Percentiles rank a stretch among this genome's conserved stretches.
Evolutionary conservation across 2,888 invertebrate genomes (phyloP).

Genomic region (Drosophila phalerata): DNA sequence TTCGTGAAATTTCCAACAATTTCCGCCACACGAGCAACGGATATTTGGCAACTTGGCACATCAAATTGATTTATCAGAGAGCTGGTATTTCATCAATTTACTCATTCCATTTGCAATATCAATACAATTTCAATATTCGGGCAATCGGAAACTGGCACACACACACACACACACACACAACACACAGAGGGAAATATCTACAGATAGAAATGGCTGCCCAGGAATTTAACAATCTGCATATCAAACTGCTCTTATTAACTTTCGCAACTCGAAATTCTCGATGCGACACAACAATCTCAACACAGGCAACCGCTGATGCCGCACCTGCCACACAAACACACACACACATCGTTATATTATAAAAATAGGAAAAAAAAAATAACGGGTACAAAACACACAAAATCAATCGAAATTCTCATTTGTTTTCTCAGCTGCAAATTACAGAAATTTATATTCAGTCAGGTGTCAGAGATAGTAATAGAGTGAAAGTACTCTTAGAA

Average conservation of each 20-base stretch:
- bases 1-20: constrained; percentile 14
- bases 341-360: constrained; percentile 20
- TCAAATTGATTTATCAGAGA: constrained; percentile 23
- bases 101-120: constrained; percentile 19
- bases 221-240: constrained; percentile 36
- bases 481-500: neutral
- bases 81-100: constrained; percentile 15
- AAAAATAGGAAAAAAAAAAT: constrained; percentile 32
- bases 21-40: constrained; percentile 5
- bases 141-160: constrained; percentile 17
- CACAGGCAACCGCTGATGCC: constrained; percentile 1
- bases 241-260: constrained; percentile 36
- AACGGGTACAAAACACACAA: too few species aligned
- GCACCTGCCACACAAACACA: constrained; percentile 11
- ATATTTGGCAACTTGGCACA: constrained; percentile 17
- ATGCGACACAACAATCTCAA: constrained; percentile 15
- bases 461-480: neutral
- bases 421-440: too few species aligned
- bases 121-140: constrained; percentile 42
- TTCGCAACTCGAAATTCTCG: constrained; percentile 18
- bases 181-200: constrained; percentile 4
- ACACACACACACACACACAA: constrained; percentile 8
- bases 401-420: too few species aligned
- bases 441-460: neutral
- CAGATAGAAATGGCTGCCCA: constrained; percentile 1